Percentiles rank a stretch among this genome's conserved stretches.
These are phyloP conservation scores for Macrochelys suwanniensis DNA, from an alignment of 2,797 vertebrate genomes.

Conservation along the genomic window DNA sequence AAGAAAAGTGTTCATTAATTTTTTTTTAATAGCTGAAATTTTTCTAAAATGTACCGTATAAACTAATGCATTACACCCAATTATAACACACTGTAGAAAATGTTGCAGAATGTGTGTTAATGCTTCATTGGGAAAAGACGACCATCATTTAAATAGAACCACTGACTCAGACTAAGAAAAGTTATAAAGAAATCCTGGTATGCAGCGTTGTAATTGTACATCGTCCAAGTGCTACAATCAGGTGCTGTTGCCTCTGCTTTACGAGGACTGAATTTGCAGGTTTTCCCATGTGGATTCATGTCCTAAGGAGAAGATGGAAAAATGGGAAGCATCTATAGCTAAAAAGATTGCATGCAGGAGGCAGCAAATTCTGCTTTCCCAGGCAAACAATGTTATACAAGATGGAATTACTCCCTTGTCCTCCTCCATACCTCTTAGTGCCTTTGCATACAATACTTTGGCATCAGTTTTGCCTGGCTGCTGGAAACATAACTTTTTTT, in stretches of 20 bases:
- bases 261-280: not conserved
- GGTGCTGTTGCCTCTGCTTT: not conserved
- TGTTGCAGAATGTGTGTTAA: not conserved
- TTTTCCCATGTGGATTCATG: not conserved
- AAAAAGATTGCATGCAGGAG: not conserved
- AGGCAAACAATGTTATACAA: not conserved
- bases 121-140: not conserved
- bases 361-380: not conserved
- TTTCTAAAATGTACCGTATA: not conserved
- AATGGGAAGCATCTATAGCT: conserved; percentile 7
- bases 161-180: not conserved
- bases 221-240: not conserved
- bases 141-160: not conserved
- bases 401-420: not conserved
- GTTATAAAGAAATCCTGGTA: not conserved
- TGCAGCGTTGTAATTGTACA: not conserved
- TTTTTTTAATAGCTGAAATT: not conserved
- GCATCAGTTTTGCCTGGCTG: not conserved
- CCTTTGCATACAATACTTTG: not conserved
- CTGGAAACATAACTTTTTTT: not conserved
- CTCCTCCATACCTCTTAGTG: not conserved
- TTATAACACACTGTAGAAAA: not conserved
- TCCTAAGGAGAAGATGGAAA: not conserved
- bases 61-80: not conserved
- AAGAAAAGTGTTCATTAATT: not conserved